Conservation (phyloP, 2,888 invertebrate species). For the Zygogramma bicolorata region DNA sequence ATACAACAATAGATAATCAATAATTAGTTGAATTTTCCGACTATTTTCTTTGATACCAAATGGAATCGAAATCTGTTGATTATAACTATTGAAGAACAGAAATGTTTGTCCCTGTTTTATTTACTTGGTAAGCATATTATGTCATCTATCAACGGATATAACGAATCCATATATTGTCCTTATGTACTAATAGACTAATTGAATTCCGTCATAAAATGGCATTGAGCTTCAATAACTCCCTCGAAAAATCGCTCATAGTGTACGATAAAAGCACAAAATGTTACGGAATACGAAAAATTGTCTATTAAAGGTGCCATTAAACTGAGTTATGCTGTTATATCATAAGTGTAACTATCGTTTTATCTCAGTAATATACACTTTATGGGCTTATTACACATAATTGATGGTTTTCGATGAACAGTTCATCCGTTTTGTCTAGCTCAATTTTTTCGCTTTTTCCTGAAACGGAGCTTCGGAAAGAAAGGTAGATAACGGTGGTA, state of each 20-base stretch:
- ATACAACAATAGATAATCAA: no score
- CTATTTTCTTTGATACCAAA: no score
- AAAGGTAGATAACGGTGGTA: not conserved
- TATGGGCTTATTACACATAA: conserved; percentile 30
- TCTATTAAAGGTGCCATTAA: conserved; percentile 42
- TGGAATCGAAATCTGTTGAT: no score
- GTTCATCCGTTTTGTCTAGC: not conserved
- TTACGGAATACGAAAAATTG: conserved; percentile 40
- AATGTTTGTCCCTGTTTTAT: no score
- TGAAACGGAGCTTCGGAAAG: not conserved
- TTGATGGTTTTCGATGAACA: conserved; percentile 26
- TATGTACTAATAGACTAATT: not conserved
- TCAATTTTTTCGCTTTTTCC: not conserved
- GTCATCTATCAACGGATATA: no score
- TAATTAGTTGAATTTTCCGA: no score
- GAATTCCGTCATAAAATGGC: conserved; percentile 20
- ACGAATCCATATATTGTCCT: not conserved
- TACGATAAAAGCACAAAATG: conserved; percentile 30
- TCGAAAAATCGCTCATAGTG: conserved; percentile 24
- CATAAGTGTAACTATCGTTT: conserved; percentile 37
- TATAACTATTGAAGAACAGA: no score
- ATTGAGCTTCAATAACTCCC: conserved; percentile 28
- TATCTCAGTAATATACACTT: conserved; percentile 35
- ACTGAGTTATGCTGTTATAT: conserved; percentile 34
- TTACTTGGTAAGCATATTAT: no score